Conservation (phyloP, 2,797 vertebrate species). For the Steatocranus sp. region DNA sequence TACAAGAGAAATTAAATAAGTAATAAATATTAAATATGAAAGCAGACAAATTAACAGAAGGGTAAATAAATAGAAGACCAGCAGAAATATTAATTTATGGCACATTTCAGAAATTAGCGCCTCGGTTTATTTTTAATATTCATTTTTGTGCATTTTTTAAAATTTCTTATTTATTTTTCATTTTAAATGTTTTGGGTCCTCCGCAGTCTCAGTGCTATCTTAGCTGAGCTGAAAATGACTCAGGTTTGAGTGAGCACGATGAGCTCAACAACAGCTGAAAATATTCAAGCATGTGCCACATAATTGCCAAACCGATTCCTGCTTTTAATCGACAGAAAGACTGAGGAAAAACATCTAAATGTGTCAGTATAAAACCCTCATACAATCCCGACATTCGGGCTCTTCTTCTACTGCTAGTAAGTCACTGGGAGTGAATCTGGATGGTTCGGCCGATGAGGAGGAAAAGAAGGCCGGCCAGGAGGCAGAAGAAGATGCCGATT, state of each 20-base stretch:
- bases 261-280: neutral
- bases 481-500: constrained; percentile 86
- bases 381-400: neutral
- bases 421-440: constrained; percentile 77
- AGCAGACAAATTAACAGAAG: neutral
- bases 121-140: neutral
- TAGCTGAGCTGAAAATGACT: neutral
- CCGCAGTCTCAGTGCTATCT: neutral
- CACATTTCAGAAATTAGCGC: neutral
- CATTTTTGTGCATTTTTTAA: neutral
- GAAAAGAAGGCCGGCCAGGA: constrained; percentile 90
- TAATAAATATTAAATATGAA: neutral
- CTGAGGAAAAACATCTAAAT: neutral
- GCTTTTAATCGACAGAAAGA: neutral
- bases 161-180: neutral
- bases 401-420: neutral
- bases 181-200: neutral
- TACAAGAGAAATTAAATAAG: neutral
- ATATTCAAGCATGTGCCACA: neutral
- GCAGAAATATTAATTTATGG: neutral
- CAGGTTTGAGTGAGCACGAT: neutral
- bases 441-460: constrained; percentile 86
- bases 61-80: neutral
- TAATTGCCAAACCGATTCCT: constrained; percentile 4
- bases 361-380: neutral